Percentiles rank a stretch among this genome's conserved stretches.
phyloP scores from a whole-genome alignment of 2,888 invertebrate species.

The Muschampia plurimacula region DNA sequence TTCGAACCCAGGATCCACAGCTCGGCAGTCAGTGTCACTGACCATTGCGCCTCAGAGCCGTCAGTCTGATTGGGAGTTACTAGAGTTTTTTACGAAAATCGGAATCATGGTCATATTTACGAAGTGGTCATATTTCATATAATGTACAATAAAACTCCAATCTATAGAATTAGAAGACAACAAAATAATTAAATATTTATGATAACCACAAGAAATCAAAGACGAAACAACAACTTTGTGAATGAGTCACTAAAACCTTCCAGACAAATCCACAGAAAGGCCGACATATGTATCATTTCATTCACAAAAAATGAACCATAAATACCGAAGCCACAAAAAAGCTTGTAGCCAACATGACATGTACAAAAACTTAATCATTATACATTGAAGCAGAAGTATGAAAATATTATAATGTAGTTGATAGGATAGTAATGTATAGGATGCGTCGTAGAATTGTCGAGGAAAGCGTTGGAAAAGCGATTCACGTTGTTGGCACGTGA shows the following conservation, averaged over 20 bases:
- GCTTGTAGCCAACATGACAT: not conserved
- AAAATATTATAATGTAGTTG: not conserved
- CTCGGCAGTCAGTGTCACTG: too few species aligned
- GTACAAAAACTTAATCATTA: not conserved
- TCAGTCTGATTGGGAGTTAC: too few species aligned
- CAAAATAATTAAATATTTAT: too few species aligned
- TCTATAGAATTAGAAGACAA: too few species aligned
- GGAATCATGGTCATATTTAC: too few species aligned
- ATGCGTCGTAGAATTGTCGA: conserved; percentile 1
- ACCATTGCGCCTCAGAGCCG: too few species aligned
- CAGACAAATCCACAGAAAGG: conserved; percentile 37
- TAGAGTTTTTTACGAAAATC: too few species aligned
- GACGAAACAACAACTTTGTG: conserved; percentile 19
- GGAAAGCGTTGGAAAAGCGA: conserved; percentile 33
- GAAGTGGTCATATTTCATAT: too few species aligned
- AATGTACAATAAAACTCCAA: too few species aligned
- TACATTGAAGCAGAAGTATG: not conserved
- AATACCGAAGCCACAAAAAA: conserved; percentile 24
- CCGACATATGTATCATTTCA: conserved; percentile 32
- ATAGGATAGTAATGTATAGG: not conserved
- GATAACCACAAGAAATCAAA: conserved; percentile 9
- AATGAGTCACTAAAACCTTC: conserved; percentile 38
- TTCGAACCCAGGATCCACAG: too few species aligned
- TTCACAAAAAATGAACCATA: conserved; percentile 38
- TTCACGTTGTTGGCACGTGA: conserved; percentile 38